phyloP scores from a whole-genome alignment of 2,797 vertebrate species.

The Crenuchus spilurus region DNA sequence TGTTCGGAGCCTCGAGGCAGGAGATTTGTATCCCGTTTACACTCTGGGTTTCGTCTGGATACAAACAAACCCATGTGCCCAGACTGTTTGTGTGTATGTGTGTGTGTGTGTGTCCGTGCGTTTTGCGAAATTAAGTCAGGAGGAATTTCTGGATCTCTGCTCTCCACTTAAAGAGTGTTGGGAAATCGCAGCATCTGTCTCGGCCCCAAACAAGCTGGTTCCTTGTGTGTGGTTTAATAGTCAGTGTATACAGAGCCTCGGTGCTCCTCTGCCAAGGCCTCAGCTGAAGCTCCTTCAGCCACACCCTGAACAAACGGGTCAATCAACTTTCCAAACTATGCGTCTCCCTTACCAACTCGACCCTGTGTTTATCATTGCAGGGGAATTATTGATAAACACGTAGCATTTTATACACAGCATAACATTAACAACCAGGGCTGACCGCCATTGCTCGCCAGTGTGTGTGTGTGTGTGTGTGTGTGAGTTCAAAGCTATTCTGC shows the following conservation, averaged over 20 bases:
- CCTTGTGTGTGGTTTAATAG: conserved; percentile 55
- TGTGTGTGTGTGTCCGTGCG: conserved; percentile 25
- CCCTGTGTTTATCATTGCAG: conserved; percentile 59
- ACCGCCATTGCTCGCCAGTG: conserved; percentile 40
- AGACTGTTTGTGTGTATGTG: conserved; percentile 46
- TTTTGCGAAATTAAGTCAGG: conserved; percentile 46
- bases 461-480: conserved; percentile 24
- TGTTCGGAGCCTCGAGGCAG: conserved; percentile 38
- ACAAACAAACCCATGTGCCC: conserved; percentile 46
- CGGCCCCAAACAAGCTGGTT: conserved; percentile 58
- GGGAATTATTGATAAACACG: conserved; percentile 62
- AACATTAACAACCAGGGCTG: conserved; percentile 44
- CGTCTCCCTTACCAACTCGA: conserved; percentile 56
- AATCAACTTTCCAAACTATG: conserved; percentile 59
- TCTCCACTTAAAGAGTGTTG: conserved; percentile 53
- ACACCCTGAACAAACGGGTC: conserved; percentile 59
- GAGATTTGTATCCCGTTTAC: conserved; percentile 54
- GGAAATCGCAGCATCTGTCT: conserved; percentile 56
- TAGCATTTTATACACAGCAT: conserved; percentile 57
- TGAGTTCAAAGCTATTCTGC: conserved; percentile 32
- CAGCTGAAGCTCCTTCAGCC: conserved; percentile 62
- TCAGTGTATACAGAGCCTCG: conserved; percentile 58
- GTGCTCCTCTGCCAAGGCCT: conserved; percentile 47
- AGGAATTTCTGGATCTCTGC: conserved; percentile 48
- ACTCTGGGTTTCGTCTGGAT: conserved; percentile 37